These are phyloP conservation scores for Prolemur simus DNA, from an alignment of 2,113 vertebrate genomes.

Conservation along the genomic window DNA sequence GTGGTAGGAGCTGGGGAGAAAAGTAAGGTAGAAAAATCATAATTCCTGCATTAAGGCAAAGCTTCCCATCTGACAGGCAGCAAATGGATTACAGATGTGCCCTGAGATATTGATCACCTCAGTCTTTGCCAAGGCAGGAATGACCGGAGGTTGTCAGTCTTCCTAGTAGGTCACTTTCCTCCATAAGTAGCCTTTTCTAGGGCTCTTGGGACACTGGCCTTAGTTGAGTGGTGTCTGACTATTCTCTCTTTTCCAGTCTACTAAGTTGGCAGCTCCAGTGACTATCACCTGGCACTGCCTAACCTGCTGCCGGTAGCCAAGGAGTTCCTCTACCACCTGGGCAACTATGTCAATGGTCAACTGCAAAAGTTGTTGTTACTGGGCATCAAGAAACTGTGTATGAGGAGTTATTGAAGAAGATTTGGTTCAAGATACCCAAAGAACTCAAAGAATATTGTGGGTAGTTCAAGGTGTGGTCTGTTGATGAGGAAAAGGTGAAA, in stretches of 20 bases:
- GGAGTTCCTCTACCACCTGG: background rate
- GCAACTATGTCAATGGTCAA: background rate
- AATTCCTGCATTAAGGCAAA: background rate
- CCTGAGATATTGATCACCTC: fast-evolving
- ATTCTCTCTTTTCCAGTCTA: background rate
- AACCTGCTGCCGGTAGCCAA: background rate
- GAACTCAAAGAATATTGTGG: background rate
- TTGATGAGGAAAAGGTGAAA: background rate
- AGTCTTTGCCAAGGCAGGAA: background rate
- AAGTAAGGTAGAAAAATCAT: background rate
- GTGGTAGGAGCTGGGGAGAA: background rate
- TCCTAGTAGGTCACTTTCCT: background rate
- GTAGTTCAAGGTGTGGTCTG: background rate
- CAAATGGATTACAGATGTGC: background rate
- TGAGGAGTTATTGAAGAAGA: background rate
- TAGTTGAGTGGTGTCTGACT: background rate
- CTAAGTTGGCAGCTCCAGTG: background rate
- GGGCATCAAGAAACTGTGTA: background rate
- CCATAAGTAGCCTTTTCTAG: background rate
- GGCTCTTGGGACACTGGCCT: background rate
- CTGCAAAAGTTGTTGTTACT: background rate
- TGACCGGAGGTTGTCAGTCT: background rate
- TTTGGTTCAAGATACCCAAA: background rate
- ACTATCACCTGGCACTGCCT: background rate
- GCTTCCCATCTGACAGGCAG: background rate